These are phyloP conservation scores for Tachystola acroxantha DNA, from an alignment of 2,888 invertebrate genomes.

Conservation along the genomic window DNA sequence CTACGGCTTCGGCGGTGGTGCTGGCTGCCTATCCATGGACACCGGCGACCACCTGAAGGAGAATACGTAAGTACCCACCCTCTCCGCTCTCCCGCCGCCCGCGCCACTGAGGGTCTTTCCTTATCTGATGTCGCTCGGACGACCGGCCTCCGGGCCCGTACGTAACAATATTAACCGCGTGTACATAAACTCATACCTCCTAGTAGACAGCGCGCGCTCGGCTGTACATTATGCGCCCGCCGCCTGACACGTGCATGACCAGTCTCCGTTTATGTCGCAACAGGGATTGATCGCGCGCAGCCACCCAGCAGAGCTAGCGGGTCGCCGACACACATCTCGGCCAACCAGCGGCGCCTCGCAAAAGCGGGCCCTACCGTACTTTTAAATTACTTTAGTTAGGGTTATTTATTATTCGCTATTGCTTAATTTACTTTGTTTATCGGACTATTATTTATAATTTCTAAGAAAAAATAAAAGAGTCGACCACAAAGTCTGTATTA, in stretches of 20 bases:
- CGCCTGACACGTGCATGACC: constrained; percentile 77
- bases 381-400: constrained; percentile 74
- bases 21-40: constrained; percentile 98
- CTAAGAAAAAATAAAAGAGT: constrained; percentile 68
- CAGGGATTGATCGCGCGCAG: constrained; percentile 73
- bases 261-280: constrained; percentile 78
- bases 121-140: constrained; percentile 69
- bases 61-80: constrained; percentile 82
- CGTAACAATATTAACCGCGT: constrained; percentile 77
- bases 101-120: constrained; percentile 78
- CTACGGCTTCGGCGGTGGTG: constrained; percentile 98
- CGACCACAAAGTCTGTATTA: constrained; percentile 68
- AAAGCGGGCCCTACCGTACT: constrained; percentile 69
- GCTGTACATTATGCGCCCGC: constrained; percentile 72
- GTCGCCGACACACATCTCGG: constrained; percentile 68
- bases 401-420: constrained; percentile 75
- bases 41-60: constrained; percentile 91
- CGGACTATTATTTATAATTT: constrained; percentile 68
- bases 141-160: constrained; percentile 71
- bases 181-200: constrained; percentile 69
- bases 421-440: constrained; percentile 77
- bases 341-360: constrained; percentile 69
- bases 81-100: constrained; percentile 67
- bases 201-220: constrained; percentile 64
- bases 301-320: constrained; percentile 66